Percentiles rank a stretch among this genome's conserved stretches.
phyloP scores from a whole-genome alignment of 2,113 vertebrate genomes.

The Ramphastos sulfuratus region DNA sequence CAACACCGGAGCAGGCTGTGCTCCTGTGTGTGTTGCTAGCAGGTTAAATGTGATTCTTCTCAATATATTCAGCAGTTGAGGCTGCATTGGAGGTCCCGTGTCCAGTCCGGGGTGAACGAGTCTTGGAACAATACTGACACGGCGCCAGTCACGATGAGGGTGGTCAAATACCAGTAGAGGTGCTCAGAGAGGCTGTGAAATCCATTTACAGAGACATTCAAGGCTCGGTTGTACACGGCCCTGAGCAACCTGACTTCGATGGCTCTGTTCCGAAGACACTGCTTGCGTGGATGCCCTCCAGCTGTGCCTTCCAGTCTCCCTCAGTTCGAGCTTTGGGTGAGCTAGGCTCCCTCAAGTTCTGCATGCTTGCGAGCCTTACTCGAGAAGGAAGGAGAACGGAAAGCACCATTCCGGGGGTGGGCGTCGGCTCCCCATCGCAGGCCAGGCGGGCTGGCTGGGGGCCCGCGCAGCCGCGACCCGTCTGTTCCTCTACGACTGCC shows the following conservation, averaged over 20 bases:
- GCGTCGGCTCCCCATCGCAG: fast-evolving
- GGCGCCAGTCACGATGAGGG: fast-evolving
- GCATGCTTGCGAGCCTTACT: fast-evolving
- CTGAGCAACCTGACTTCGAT: fast-evolving
- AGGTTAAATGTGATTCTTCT: not conserved
- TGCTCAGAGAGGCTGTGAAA: not conserved
- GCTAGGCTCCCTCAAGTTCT: fast-evolving
- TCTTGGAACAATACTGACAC: fast-evolving
- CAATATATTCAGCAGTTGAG: not conserved
- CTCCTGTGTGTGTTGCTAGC: not conserved
- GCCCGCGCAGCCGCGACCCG: not conserved
- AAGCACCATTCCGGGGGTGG: fast-evolving
- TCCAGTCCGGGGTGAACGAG: fast-evolving
- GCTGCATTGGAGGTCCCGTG: too few species aligned
- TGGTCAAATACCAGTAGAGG: not conserved
- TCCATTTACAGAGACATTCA: fast-evolving
- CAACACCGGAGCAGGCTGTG: fast-evolving
- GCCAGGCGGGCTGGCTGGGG: too few species aligned
- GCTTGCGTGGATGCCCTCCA: fast-evolving
- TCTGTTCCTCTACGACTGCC: fast-evolving
- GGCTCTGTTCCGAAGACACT: not conserved
- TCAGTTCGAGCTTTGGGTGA: not conserved
- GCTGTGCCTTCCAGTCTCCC: fast-evolving
- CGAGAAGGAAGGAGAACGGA: fast-evolving
- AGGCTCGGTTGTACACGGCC: not conserved